A percentile compares a stretch with the other conserved stretches of the same genome.
phyloP scores from a whole-genome alignment of 2,113 vertebrate genomes.

The Oryzias melastigma region DNA sequence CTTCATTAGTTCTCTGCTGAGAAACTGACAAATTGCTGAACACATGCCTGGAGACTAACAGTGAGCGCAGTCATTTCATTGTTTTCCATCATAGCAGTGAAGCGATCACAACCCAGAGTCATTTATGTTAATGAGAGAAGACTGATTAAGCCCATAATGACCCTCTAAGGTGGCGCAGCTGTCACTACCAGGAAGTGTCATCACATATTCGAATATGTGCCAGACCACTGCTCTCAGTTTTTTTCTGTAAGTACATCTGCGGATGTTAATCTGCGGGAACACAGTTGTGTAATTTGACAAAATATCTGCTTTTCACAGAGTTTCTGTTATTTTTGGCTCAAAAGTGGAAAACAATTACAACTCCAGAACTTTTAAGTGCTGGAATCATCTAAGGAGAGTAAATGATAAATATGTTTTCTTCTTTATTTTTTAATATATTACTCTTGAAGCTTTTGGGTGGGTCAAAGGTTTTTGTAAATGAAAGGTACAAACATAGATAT shows the following conservation, averaged over 20 bases:
- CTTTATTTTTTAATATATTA: background rate
- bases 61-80: constrained; percentile 75
- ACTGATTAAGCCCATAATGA: constrained; percentile 98
- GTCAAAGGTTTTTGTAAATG: background rate
- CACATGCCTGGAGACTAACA: constrained; percentile 74
- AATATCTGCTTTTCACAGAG: background rate
- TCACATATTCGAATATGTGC: constrained; percentile 86
- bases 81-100: constrained; percentile 74
- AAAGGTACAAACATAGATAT: background rate
- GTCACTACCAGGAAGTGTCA: constrained; percentile 94
- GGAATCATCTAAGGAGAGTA: background rate
- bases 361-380: background rate
- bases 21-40: constrained; percentile 76
- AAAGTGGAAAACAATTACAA: background rate
- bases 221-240: constrained; percentile 86
- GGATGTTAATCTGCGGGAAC: constrained; percentile 14
- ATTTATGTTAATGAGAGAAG: constrained; percentile 99
- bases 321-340: background rate
- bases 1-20: constrained; percentile 75
- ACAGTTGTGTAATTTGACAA: constrained; percentile 3
- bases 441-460: background rate
- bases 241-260: constrained; percentile 84
- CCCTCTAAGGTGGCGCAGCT: constrained; percentile 97
- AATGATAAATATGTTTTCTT: constrained; percentile 2
- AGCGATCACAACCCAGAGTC: constrained; percentile 91